Conservation (phyloP, 2,888 invertebrate species). For the Ditylenchus weischeri region DNA sequence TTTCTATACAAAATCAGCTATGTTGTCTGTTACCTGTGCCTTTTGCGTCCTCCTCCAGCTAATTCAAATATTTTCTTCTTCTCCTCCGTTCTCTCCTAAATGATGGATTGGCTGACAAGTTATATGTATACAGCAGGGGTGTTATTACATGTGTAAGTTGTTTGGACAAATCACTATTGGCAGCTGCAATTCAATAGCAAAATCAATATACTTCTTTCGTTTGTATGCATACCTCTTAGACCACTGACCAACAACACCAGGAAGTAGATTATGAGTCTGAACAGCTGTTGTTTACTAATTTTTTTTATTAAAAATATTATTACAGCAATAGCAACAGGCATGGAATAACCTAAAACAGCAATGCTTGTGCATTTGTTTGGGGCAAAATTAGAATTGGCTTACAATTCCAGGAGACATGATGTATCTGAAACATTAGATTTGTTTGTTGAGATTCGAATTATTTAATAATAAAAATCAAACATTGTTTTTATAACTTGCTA, state of each 20-base stretch:
- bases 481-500: too few species aligned
- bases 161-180: conserved; percentile 81
- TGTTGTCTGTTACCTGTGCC: not conserved
- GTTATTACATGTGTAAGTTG: conserved; percentile 53
- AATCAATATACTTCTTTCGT: not conserved
- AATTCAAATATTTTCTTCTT: conserved; percentile 85
- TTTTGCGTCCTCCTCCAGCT: conserved; percentile 58
- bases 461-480: too few species aligned
- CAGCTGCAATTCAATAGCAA: conserved; percentile 66
- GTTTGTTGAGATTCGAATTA: too few species aligned
- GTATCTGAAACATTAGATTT: conserved; percentile 58
- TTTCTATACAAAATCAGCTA: too few species aligned
- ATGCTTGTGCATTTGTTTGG: not conserved
- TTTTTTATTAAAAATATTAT: conserved; percentile 34
- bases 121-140: not conserved
- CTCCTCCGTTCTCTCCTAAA: conserved; percentile 82
- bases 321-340: conserved; percentile 65
- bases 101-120: too few species aligned
- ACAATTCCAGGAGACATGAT: conserved; percentile 85
- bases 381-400: conserved; percentile 84
- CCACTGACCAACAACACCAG: conserved; percentile 83
- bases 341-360: not conserved
- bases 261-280: conserved; percentile 82
- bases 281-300: conserved; percentile 5
- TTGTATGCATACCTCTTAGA: conserved; percentile 63